Conservation (phyloP, 2,113 vertebrate genomes). For the Tachysurus fulvidraco region DNA sequence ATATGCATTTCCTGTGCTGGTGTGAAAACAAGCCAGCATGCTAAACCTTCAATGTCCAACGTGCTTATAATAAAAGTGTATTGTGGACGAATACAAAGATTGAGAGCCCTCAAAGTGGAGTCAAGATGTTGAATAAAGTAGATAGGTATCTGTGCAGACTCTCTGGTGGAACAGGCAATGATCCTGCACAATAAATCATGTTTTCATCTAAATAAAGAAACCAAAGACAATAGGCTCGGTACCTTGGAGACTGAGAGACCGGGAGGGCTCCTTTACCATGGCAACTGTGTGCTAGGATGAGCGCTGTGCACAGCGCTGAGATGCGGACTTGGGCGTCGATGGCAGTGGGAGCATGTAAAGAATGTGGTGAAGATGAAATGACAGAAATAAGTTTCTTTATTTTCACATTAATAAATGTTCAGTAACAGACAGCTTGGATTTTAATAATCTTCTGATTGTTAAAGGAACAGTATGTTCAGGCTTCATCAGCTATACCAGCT, state of each 20-base stretch:
- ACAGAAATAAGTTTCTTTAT: neutral
- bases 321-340: conserved; percentile 73
- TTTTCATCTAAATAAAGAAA: conserved; percentile 82
- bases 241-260: conserved; percentile 82
- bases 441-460: neutral
- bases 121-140: conserved; percentile 33
- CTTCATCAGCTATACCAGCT: neutral
- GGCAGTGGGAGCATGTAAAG: conserved; percentile 74
- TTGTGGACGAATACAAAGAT: conserved; percentile 2
- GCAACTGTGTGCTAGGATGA: conserved; percentile 76
- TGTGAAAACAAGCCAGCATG: conserved; percentile 19
- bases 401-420: neutral
- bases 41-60: neutral
- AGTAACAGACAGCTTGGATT: neutral
- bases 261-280: conserved; percentile 81
- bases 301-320: conserved; percentile 64
- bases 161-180: conserved; percentile 45
- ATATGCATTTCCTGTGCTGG: conserved; percentile 32
- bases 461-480: neutral
- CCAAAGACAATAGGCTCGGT: conserved; percentile 78
- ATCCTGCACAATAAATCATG: conserved; percentile 75
- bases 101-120: neutral
- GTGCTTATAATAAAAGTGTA: neutral
- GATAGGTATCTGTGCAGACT: conserved; percentile 21
- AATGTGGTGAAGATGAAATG: conserved; percentile 50